Evolutionary conservation across 2,797 vertebrate genomes (phyloP).

Genomic region (Cercopithecus hamlyni): DNA sequence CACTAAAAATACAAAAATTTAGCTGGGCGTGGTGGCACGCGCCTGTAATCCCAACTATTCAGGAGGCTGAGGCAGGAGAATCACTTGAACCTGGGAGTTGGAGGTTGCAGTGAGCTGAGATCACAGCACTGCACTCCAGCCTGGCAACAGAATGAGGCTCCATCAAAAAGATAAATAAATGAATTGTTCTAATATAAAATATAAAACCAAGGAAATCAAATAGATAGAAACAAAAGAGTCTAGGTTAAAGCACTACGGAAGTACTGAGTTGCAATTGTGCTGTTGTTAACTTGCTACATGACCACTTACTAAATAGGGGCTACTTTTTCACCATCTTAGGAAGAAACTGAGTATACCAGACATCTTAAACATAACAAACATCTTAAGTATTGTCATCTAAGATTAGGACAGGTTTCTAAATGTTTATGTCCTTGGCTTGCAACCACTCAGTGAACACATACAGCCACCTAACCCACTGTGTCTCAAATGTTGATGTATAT

Average conservation of each 20-base stretch:
- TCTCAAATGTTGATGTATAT: neutral
- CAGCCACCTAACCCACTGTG: neutral
- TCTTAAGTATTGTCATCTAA: neutral
- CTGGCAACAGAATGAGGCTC: too few species aligned
- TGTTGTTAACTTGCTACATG: neutral
- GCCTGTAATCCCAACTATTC: too few species aligned
- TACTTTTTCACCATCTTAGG: neutral
- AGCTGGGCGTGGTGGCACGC: too few species aligned
- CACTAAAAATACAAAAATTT: too few species aligned
- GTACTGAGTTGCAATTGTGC: neutral
- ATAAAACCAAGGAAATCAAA: neutral
- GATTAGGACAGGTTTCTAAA: neutral
- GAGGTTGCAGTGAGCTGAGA: too few species aligned
- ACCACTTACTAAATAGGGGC: neutral
- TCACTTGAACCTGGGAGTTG: too few species aligned
- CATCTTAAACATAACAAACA: neutral
- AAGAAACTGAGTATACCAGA: neutral
- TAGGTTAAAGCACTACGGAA: neutral
- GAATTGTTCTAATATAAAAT: constrained; percentile 1
- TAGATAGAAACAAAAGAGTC: neutral
- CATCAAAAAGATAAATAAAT: too few species aligned
- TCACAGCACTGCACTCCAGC: too few species aligned
- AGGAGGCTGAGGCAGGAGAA: too few species aligned
- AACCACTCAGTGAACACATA: neutral
- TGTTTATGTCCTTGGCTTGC: neutral